Evolutionary conservation across 2,888 invertebrate genomes (phyloP), one percentile per base, ranked within the genome.

Genomic region (Tachina grossa): DNA sequence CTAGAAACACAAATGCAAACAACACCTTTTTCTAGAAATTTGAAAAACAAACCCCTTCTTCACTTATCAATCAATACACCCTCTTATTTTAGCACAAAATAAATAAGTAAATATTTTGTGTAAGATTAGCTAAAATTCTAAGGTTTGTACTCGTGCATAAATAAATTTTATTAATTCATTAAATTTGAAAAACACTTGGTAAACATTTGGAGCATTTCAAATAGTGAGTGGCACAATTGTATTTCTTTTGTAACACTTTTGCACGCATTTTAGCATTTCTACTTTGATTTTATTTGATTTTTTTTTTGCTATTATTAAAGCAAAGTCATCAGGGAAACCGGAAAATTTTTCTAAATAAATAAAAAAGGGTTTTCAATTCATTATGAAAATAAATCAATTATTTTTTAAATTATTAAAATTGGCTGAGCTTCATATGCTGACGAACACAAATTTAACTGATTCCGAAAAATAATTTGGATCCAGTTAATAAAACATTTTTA

Each of bases 241-340:
- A 1, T 39, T 16, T 1, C 1, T 19, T 69, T 53, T 8, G 14
- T 1, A 61, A 19, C 43, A 19, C 47, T 47, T 59, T 19, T 51
- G 19, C 22, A 11, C 31, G 9, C 14, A 45, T 49, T 69, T 84
- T 4, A 31, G 31, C 31, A 31, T 31, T 31, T 31, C 4, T 31
- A 31, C 31, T 31, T 84, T 71, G 39, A 71, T 76, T 76, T 59
- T 57, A 57, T 68, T 65, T 39, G 72, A 72, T 80, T 80, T 84
- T 57, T 19, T 80, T 80, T 84, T 57, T 19, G 66, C 61, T 14
- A 55, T 81, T 72, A 43, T 74, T 31, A 31, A 31, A 31, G 31
- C 31, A 31, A 31, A 31, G 4, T 31, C 31, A 31, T 5, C 31
- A 31, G 31, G 31, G 31, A 31, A 31, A 31, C 31, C 31, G 6